Base-by-base conservation (phyloP, 2,888 invertebrate genomes). In the Cryptophagus acutangulus region DNA sequence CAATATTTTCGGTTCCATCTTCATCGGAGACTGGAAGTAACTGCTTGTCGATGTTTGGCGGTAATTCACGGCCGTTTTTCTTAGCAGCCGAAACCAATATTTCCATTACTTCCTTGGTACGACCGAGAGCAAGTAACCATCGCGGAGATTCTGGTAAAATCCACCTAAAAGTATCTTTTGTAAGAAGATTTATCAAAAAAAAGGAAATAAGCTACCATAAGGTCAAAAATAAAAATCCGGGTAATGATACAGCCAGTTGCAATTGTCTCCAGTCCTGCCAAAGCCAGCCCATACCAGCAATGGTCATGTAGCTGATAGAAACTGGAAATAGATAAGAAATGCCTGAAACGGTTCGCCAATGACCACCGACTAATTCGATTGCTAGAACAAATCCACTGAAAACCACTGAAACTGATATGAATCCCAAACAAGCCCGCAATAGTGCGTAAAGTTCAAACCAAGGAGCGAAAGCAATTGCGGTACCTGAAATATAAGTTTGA, bases 291-390 rank as follows among this genome's bases (percentile, higher is more conserved):
- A 86, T 71, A 1, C 82, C 77, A 0, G 87, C 80, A 33, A 87
- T 84, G 15, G 78, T 73, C 57, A 86, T 78, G 60, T 86, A 87
- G 28, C 85, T 81, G 36, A 87, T 63, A 10, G 87, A 85, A 45
- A 87, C 76, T 43, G 87, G 87, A 64, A 87, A 84, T 57, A 87
- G 76, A 66, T 86, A 87, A 54, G 84, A 84, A 43, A 87, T 84
- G 39, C 87, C 87, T 2, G 86, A 81, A 41, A 87, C 80, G 2
- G 85, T 86, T 45, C 86, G 75, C 85, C 86, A 86, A 53, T 82
- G 80, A 2, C 86, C 85, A 12, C 84, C 85, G 2, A 87, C 85
- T 39, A 85, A 71, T 65, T 87, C 87, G 54, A 87, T 84, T 24
- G 84, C 80, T 20, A 88, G 71, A 3, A 88, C 87, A 55, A 88